Conservation (phyloP, 2,113 vertebrate species). For the Rutilus rutilus region DNA sequence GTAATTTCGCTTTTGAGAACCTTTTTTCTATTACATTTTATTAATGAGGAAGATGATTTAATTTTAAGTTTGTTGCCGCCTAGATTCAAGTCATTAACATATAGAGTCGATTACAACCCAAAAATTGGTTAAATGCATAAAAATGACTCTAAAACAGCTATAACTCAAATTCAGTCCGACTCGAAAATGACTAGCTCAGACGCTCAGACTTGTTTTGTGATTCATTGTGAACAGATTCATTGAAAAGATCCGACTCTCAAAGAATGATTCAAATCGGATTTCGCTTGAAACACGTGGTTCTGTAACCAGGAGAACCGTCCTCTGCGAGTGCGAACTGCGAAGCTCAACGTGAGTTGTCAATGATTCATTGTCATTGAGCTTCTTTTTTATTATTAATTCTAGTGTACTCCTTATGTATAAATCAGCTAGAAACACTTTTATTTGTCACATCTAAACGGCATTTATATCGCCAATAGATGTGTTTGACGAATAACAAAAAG, state of each 20-base stretch:
- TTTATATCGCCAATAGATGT: background rate
- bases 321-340: constrained; percentile 19
- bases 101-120: background rate
- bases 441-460: background rate
- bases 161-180: background rate
- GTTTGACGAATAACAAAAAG: background rate
- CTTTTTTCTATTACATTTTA: background rate
- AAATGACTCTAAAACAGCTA: background rate
- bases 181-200: background rate
- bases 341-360: constrained; percentile 49
- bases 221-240: background rate
- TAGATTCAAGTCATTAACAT: too few species aligned
- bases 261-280: background rate
- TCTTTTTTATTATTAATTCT: background rate
- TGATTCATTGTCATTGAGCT: constrained; percentile 15
- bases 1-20: background rate
- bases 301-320: constrained; percentile 34
- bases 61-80: background rate
- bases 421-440: background rate
- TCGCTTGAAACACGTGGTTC: constrained; percentile 17
- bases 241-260: constrained; percentile 6
- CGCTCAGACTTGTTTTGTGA: background rate
- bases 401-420: background rate
- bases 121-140: background rate
- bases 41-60: background rate